Percentiles rank a stretch among this genome's conserved stretches.
phyloP scores from a whole-genome alignment of 2,888 invertebrate genomes.

The Ferrisia virgata region DNA sequence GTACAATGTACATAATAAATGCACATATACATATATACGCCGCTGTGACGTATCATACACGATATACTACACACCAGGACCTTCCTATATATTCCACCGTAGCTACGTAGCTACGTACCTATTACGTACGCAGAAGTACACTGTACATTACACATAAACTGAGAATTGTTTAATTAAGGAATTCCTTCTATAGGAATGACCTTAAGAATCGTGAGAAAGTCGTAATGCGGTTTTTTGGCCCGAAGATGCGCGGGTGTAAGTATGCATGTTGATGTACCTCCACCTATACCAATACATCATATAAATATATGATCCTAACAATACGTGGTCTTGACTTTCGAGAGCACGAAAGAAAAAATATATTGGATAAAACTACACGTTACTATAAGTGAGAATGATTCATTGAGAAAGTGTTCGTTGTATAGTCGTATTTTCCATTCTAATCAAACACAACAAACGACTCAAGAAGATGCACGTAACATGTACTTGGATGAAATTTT shows the following conservation, averaged over 20 bases:
- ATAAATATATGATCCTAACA: no score
- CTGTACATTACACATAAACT: not conserved
- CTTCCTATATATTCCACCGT: not conserved
- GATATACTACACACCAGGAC: no score
- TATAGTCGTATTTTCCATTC: not conserved
- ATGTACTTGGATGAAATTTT: no score
- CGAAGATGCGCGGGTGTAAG: not conserved
- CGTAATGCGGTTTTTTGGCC: not conserved
- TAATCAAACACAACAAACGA: no score
- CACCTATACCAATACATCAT: no score
- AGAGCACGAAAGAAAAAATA: no score
- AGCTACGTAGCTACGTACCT: not conserved
- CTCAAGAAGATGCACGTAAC: no score
- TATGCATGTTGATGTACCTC: not conserved
- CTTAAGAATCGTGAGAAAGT: conserved; percentile 9
- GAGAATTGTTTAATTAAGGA: conserved; percentile 5
- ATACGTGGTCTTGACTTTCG: not conserved
- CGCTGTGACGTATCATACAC: no score
- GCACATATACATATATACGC: no score
- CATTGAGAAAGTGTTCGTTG: not conserved
- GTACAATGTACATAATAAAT: no score
- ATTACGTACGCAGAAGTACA: not conserved
- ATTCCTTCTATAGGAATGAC: not conserved
- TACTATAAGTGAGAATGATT: not conserved
- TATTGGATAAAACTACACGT: not conserved